Evolutionary conservation across 2,113 vertebrate genomes (phyloP).

Genomic region (Craseonycteris thonglongyai): DNA sequence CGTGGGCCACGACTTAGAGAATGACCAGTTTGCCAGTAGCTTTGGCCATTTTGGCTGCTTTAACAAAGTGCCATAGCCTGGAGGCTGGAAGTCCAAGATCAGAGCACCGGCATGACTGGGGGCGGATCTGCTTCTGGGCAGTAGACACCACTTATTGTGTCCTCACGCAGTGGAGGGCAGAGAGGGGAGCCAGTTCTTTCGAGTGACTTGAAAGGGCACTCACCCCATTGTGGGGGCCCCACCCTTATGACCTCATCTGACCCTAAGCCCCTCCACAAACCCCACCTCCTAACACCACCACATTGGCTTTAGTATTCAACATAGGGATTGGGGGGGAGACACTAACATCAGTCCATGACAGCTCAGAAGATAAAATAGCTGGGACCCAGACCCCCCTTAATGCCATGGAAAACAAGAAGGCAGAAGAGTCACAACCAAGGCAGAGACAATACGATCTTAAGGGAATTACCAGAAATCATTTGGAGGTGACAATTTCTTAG

Average conservation of each 20-base stretch:
- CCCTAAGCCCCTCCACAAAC: background rate
- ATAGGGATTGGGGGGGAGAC: background rate
- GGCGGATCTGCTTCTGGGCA: too few species aligned
- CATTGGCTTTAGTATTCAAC: background rate
- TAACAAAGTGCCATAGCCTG: background rate
- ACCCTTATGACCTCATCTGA: background rate
- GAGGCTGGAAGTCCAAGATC: background rate
- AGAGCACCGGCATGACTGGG: background rate
- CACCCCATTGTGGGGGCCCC: background rate
- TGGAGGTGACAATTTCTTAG: background rate
- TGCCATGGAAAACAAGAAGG: background rate
- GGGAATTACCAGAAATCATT: background rate
- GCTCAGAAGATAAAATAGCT: background rate
- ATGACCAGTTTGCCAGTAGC: background rate
- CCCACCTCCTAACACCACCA: background rate
- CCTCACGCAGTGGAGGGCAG: background rate
- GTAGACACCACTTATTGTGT: background rate
- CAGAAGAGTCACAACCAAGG: background rate
- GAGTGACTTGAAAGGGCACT: background rate
- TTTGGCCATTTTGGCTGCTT: background rate
- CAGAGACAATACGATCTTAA: background rate
- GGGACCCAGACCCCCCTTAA: background rate
- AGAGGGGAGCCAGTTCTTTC: background rate
- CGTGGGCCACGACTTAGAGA: background rate
- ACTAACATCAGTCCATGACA: background rate